A percentile compares a stretch with the other conserved stretches of the same genome.
Conservation (phyloP, 2,113 vertebrate genomes). For the Hystrix brachyura region DNA sequence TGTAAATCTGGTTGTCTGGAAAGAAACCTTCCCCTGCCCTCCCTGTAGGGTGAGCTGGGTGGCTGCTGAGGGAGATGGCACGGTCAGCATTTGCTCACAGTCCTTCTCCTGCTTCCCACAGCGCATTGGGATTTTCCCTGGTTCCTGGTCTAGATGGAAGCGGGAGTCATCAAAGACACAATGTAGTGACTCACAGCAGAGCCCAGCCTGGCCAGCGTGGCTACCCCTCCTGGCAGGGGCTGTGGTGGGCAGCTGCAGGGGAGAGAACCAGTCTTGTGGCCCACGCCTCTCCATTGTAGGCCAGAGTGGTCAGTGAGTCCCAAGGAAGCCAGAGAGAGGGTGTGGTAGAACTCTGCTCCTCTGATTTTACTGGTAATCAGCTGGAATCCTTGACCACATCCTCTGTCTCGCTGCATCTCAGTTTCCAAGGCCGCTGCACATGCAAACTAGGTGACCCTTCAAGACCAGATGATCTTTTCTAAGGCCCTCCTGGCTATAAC, state of each 20-base stretch:
- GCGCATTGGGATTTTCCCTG: not conserved
- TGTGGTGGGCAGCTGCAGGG: not conserved
- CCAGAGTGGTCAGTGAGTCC: not conserved
- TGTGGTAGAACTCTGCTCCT: not conserved
- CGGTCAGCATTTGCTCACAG: not conserved
- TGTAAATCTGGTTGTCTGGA: conserved; percentile 44
- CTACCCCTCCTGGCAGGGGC: not conserved
- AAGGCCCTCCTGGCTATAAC: not conserved
- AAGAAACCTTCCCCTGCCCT: not conserved
- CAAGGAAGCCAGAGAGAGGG: no score
- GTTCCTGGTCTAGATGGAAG: not conserved
- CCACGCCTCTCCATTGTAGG: not conserved
- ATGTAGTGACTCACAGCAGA: not conserved
- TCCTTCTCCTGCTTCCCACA: not conserved
- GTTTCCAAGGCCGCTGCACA: not conserved
- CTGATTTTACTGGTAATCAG: not conserved
- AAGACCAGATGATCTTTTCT: not conserved
- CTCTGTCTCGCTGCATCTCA: not conserved
- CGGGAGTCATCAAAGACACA: not conserved
- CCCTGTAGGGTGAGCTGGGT: not conserved
- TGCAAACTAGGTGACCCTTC: not conserved
- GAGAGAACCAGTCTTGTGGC: not conserved
- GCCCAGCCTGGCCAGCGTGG: not conserved
- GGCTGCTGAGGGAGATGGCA: not conserved
- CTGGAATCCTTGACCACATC: not conserved